Evolutionary conservation across 2,113 vertebrate species (phyloP).

Genomic region (Oncorhynchus clarkii): DNA sequence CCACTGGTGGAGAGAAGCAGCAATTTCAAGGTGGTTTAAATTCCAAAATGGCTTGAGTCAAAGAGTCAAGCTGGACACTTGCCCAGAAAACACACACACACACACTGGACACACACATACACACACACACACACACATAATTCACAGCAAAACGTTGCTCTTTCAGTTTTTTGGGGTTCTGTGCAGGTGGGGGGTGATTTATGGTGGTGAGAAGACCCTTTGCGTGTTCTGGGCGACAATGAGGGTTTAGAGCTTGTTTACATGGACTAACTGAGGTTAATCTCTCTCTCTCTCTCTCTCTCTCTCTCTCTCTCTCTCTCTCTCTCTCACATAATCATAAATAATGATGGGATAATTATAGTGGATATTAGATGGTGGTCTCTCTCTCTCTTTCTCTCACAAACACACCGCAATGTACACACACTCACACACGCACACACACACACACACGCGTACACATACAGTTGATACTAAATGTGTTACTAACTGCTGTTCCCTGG

Average conservation of each 20-base stretch:
- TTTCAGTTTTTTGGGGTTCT: slow-evolving; percentile 15
- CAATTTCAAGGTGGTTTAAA: slow-evolving; percentile 76
- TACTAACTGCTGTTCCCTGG: slow-evolving; percentile 89
- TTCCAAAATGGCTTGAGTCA: slow-evolving; percentile 63
- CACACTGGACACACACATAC: slow-evolving; percentile 16
- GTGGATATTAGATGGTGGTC: not conserved
- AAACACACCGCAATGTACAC: not conserved
- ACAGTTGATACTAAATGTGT: not conserved
- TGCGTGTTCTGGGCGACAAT: slow-evolving; percentile 42
- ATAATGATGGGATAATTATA: too few species aligned
- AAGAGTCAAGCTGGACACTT: slow-evolving; percentile 59
- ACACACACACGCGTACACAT: not conserved
- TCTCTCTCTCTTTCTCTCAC: not conserved
- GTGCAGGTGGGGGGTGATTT: slow-evolving; percentile 6
- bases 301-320: too few species aligned
- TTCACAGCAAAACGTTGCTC: slow-evolving; percentile 24
- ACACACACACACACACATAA: slow-evolving; percentile 34
- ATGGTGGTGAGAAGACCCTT: slow-evolving; percentile 27
- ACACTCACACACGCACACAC: not conserved
- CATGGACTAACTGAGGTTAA: not conserved
- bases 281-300: too few species aligned
- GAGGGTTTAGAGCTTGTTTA: not conserved
- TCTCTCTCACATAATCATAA: too few species aligned
- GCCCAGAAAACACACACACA: slow-evolving; percentile 55
- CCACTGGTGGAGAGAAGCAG: slow-evolving; percentile 45